These are phyloP conservation scores for Busseola fusca DNA, from an alignment of 2,888 invertebrate genomes.

Conservation along the genomic window DNA sequence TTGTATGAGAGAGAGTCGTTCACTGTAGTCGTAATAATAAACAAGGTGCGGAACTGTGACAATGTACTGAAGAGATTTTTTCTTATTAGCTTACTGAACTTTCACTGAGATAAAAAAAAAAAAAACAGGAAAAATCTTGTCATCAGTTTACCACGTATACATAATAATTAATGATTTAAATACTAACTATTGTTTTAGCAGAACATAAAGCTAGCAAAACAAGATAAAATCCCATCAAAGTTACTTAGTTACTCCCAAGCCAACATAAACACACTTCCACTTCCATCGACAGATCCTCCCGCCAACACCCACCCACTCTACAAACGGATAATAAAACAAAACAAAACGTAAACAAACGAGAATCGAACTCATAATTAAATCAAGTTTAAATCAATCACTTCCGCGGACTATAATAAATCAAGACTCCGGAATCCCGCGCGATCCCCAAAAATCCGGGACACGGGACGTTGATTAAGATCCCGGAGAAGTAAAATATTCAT, in stretches of 20 bases:
- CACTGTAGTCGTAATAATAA: neutral
- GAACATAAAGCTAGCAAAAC: neutral
- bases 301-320: conserved; percentile 3
- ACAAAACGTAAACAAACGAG: conserved; percentile 58
- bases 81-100: neutral
- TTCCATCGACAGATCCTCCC: conserved; percentile 12
- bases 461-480: conserved; percentile 87
- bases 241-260: conserved; percentile 1
- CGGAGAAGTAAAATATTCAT: conserved; percentile 84
- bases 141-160: neutral
- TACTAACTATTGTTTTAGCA: neutral
- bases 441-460: conserved; percentile 85
- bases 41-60: neutral
- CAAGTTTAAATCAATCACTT: conserved; percentile 79
- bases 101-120: neutral
- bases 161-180: neutral
- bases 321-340: conserved; percentile 48
- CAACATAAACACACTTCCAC: conserved; percentile 19
- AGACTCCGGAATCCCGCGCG: conserved; percentile 70
- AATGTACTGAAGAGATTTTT: neutral
- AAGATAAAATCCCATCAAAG: conserved; percentile 13
- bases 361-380: conserved; percentile 74
- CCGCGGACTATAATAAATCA: conserved; percentile 77
- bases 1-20: conserved; percentile 1
- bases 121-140: neutral